Evolutionary conservation across 2,797 vertebrate genomes (phyloP), one percentile per base, ranked within the genome.

Genomic region (Sebastes cheni): DNA sequence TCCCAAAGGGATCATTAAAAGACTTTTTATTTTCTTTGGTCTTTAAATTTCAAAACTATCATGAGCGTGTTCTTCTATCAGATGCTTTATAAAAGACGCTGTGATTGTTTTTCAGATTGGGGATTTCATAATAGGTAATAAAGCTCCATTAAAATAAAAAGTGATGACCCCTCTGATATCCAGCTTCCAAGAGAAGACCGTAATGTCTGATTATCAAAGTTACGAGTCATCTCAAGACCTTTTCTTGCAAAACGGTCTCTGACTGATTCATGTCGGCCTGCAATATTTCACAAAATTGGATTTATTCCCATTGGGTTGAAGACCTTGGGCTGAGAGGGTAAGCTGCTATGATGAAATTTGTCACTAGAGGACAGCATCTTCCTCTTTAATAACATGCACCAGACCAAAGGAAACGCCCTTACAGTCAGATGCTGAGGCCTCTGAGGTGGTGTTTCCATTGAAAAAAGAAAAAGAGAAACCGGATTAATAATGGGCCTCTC

Each of bases 331-430:
- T 12, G 4, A 32, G 27, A 16, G 27, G 42, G 22, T 20, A 20
- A 77, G 39, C 64, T 89, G 88, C 83, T 75, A 85, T 81, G 22
- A 79, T 72, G 30, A 52, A 4, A 75, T 34, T 7, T 61, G 79
- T 81, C 93, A 91, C 92, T 92, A 93, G 93, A 93, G 89, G 91
- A 68, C 91, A 93, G 91, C 84, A 91, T 86, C 67, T 79, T 75
- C 84, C 82, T 85, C 82, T 81, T 72, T 75, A 85, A 61, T 39
- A 81, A 39, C 67, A 71, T 55, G 68, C 58, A 74, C 9, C 22
- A 22, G 64, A 72, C 61, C 67, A 79, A 79, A 92, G 84, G 87
- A 91, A 91, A 93, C 89, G 88, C 86, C 86, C 89, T 87, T 52
- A 52, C 54, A 79, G 78, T 76, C 62, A 79, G 50, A 81, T 81